Evolutionary conservation across 2,113 vertebrate species (phyloP).

Genomic region (Carollia perspicillata): DNA sequence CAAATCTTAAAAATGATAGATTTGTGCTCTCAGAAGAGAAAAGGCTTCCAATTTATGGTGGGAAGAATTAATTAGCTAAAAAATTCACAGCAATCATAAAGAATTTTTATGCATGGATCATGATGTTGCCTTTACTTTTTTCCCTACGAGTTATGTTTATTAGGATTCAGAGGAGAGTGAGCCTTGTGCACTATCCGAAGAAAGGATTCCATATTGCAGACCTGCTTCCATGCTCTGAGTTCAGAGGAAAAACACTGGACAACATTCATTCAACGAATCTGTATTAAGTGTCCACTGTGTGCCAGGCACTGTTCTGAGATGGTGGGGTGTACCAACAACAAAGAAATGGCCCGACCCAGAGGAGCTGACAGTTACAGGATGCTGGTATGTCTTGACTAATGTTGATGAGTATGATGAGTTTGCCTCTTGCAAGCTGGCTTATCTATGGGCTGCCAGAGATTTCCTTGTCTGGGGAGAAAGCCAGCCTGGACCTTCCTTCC

Average conservation of each 20-base stretch:
- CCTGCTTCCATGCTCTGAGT: not conserved
- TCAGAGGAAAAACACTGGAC: not conserved
- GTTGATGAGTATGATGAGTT: rapidly evolving
- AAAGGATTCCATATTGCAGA: not conserved
- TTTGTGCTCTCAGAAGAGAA: not conserved
- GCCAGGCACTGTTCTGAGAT: not conserved
- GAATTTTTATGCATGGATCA: not conserved
- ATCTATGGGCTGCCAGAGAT: not conserved
- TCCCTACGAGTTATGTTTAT: not conserved
- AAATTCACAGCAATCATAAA: not conserved
- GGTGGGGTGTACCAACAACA: too few species aligned
- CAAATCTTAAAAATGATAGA: not conserved
- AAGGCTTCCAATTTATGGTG: not conserved
- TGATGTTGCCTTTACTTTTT: not conserved
- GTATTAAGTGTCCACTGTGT: too few species aligned
- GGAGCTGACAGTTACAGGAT: rapidly evolving
- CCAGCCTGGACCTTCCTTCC: not conserved
- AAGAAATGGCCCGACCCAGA: not conserved
- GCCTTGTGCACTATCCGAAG: rapidly evolving
- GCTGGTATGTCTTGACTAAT: not conserved
- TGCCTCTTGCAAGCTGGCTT: not conserved
- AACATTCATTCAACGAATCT: rapidly evolving
- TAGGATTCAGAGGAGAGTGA: not conserved
- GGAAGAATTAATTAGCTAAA: not conserved
- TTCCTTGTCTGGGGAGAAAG: not conserved